Conservation (phyloP, 2,888 invertebrate genomes). For the Acronicta psi region DNA sequence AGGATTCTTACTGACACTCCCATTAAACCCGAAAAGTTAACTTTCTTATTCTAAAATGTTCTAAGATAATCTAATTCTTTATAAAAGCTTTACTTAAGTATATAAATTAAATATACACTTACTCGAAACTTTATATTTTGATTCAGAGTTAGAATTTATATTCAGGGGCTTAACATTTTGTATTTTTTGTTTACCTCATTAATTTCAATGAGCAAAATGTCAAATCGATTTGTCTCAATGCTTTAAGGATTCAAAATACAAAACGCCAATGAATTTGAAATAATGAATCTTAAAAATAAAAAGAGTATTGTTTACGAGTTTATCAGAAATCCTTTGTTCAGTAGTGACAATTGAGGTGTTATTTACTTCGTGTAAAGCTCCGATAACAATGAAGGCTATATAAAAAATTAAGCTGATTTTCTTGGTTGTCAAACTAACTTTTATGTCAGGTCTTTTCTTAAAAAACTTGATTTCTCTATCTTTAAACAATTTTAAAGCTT, state of each 20-base stretch:
- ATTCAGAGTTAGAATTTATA: slow-evolving; percentile 1
- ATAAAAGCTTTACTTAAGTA: slow-evolving; percentile 14
- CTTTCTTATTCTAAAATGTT: slow-evolving; percentile 20
- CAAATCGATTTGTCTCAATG: slow-evolving; percentile 8
- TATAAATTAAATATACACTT: no score
- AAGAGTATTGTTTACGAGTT: neutral
- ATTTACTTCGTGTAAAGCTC: slow-evolving; percentile 3
- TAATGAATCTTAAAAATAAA: slow-evolving; percentile 1
- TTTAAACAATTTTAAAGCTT: neutral
- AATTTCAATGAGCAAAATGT: slow-evolving; percentile 12
- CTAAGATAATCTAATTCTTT: slow-evolving; percentile 13
- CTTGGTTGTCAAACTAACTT: neutral
- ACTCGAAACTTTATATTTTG: neutral
- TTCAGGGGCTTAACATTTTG: slow-evolving; percentile 1
- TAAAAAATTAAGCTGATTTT: neutral
- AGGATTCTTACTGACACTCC: slow-evolving; percentile 29
- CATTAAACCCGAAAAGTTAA: slow-evolving; percentile 22
- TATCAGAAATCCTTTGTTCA: slow-evolving; percentile 7
- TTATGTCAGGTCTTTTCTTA: neutral
- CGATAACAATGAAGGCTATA: neutral
- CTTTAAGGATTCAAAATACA: neutral
- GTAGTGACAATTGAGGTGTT: slow-evolving; percentile 5
- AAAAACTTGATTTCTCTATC: neutral
- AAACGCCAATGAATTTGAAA: neutral
- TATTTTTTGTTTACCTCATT: slow-evolving; percentile 7